Conservation (phyloP, 2,113 vertebrate species). For the Crotalus helleri region DNA sequence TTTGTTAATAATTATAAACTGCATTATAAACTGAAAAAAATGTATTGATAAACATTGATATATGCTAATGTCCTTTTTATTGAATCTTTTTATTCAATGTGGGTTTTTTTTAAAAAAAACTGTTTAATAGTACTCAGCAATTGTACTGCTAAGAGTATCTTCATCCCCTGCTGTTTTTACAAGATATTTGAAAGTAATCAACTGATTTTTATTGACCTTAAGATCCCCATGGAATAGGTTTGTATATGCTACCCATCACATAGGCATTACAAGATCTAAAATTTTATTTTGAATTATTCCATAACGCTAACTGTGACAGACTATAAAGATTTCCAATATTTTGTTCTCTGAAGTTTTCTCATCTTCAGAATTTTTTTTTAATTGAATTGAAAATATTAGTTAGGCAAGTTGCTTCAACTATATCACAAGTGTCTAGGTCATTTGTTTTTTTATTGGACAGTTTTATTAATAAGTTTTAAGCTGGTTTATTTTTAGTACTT, state of each 20-base stretch:
- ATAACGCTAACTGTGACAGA: neutral
- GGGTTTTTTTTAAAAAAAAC: neutral
- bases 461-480: neutral
- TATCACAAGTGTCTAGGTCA: neutral
- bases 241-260: neutral
- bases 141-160: neutral
- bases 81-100: conserved; percentile 23
- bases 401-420: neutral
- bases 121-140: conserved; percentile 7
- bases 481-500: neutral
- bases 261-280: conserved; percentile 10
- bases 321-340: neutral
- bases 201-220: conserved; percentile 33
- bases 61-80: conserved; percentile 12
- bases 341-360: neutral
- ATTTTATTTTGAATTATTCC: conserved; percentile 29
- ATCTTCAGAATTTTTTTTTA: neutral
- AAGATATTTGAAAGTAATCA: conserved; percentile 22
- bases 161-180: conserved; percentile 15
- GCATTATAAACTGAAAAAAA: conserved; percentile 26
- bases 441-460: neutral
- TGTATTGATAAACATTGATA: conserved; percentile 12
- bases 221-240: neutral
- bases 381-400: neutral
- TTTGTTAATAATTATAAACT: conserved; percentile 17